Base-by-base conservation (phyloP, 2,113 vertebrate species). In the Tragelaphus strepsiceros region DNA sequence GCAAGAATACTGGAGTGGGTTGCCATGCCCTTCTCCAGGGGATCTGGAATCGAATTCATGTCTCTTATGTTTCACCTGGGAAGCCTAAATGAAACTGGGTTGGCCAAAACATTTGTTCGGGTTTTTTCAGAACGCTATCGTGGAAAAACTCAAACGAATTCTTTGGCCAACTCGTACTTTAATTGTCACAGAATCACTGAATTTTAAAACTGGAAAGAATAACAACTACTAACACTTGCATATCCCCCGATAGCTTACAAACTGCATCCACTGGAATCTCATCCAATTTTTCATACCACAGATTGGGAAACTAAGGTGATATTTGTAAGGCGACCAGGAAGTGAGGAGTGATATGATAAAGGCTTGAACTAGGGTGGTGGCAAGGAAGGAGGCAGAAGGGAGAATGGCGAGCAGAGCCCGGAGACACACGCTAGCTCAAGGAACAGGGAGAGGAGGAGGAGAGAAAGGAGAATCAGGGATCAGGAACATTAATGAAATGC, bases 161-260 rank as follows among this genome's bases (percentile, higher is more conserved):
- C 71, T 77, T 4, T 43, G 39, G 71, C 39, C 71, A 77, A 14
- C 22, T 26, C 22, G 0, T 43, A 77, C 51, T 82, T 97, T 58
- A 64, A 77, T 28, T 96, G 51, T 87, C 83, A 86, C 1, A 92
- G 88, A 95, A 54, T 80, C 87, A 80, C 2, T 84, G 92, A 83
- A 84, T 88, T 96, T 95, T 97, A 85, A 97, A 94, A 88, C 49
- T 59, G 67, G 35, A 59, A 92, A 95, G 62, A 95, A 88, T 61
- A 89, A 85, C 84, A 53, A 53, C 35, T 21, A 87, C 58, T 26
- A 64, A 30, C 67, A 89, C 67, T 78, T 94, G 67, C 61, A 59
- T 43, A 77, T 74, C 39, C 13, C 35, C 58, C 88, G 30, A 71
- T 32, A 16, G 22, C 17, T 49, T 43, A 74, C 32, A 78, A 54